A percentile compares a stretch with the other conserved stretches of the same genome.
Conservation (phyloP, 2,888 invertebrate genomes). For the Eilema griseolum region DNA sequence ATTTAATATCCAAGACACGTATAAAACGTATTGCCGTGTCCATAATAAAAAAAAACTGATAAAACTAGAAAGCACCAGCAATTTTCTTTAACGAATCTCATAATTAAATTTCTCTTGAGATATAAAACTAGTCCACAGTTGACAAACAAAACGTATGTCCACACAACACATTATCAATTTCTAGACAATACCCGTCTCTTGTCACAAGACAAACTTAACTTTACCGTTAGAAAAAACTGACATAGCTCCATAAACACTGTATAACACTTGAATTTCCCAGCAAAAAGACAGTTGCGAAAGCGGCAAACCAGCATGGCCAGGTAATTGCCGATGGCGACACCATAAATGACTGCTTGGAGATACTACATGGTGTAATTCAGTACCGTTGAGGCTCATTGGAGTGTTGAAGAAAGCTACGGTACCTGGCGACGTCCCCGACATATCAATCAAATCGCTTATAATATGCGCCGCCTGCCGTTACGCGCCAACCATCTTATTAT, state of each 20-base stretch:
- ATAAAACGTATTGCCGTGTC: slow-evolving; percentile 6
- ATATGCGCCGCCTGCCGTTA: slow-evolving; percentile 72
- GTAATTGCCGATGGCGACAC: slow-evolving; percentile 80
- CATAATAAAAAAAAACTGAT: background rate
- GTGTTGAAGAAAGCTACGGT: slow-evolving; percentile 83
- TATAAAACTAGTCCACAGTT: slow-evolving; percentile 58
- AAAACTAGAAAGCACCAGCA: slow-evolving; percentile 27
- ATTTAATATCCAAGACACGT: slow-evolving; percentile 5
- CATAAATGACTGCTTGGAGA: slow-evolving; percentile 80
- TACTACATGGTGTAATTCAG: slow-evolving; percentile 80
- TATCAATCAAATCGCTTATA: slow-evolving; percentile 84
- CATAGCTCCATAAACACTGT: slow-evolving; percentile 35
- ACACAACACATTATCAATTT: slow-evolving; percentile 72
- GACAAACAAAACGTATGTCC: slow-evolving; percentile 63
- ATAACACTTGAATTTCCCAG: slow-evolving; percentile 44
- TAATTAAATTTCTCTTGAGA: slow-evolving; percentile 74
- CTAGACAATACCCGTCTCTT: slow-evolving; percentile 67
- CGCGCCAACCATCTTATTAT: slow-evolving; percentile 60
- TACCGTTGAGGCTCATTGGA: slow-evolving; percentile 83
- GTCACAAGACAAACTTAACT: slow-evolving; percentile 47
- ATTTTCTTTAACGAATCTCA: slow-evolving; percentile 33
- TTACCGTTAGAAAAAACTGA: slow-evolving; percentile 35
- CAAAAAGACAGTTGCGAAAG: slow-evolving; percentile 52
- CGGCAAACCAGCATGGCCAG: slow-evolving; percentile 50
- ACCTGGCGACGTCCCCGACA: slow-evolving; percentile 77